phyloP scores from a whole-genome alignment of 2,888 invertebrate species.

The Plagiodera versicolora region DNA sequence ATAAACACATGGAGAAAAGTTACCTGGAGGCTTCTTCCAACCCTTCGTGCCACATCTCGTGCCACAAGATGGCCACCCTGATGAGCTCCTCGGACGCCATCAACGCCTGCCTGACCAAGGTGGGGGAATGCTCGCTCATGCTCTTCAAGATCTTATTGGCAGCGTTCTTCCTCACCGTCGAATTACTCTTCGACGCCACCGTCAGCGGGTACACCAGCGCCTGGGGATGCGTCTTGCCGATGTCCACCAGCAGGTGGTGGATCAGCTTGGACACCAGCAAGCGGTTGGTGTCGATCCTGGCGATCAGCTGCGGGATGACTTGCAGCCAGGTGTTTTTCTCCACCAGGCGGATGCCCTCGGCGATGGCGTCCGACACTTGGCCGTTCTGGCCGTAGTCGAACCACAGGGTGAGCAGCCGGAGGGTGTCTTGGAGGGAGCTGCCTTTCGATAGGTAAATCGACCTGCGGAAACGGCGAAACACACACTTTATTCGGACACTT shows the following conservation, averaged over 20 bases:
- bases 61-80: constrained; percentile 97
- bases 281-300: constrained; percentile 93
- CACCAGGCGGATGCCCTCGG: constrained; percentile 88
- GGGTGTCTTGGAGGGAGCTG: constrained; percentile 93
- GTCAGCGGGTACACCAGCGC: constrained; percentile 97
- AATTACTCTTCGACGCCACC: constrained; percentile 94
- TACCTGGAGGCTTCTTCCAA: constrained; percentile 86
- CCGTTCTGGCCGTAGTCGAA: constrained; percentile 96
- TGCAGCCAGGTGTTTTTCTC: constrained; percentile 99
- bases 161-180: constrained; percentile 79
- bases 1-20: background rate
- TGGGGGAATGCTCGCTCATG: constrained; percentile 93
- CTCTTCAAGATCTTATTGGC: constrained; percentile 93
- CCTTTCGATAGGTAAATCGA: constrained; percentile 91
- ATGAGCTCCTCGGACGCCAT: constrained; percentile 97
- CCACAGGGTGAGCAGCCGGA: constrained; percentile 92
- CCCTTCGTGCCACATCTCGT: constrained; percentile 99
- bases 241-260: constrained; percentile 90
- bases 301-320: constrained; percentile 98
- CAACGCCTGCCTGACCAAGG: constrained; percentile 91
- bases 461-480: constrained; percentile 53
- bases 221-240: constrained; percentile 97
- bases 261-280: constrained; percentile 87
- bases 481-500: too few species aligned
- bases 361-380: constrained; percentile 91